These are phyloP conservation scores for Odontocolon sp. DNA, from an alignment of 2,888 invertebrate species.

Conservation along the genomic window DNA sequence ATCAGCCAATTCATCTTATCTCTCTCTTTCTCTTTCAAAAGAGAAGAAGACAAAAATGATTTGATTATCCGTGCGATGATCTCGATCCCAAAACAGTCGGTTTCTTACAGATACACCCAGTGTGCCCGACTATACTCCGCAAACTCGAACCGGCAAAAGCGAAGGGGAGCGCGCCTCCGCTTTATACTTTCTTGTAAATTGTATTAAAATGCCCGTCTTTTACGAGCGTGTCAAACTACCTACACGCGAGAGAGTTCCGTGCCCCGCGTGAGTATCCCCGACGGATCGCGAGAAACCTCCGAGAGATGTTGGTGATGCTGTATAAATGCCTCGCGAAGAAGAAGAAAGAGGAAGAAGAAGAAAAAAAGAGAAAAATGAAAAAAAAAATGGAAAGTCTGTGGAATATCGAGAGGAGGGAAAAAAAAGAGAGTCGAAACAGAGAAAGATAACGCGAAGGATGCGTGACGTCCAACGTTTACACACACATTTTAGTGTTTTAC, in stretches of 20 bases:
- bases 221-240: slow-evolving; percentile 80
- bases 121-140: neutral
- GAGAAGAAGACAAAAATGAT: too few species aligned
- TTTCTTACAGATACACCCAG: slow-evolving; percentile 35
- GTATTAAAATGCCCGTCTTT: slow-evolving; percentile 80
- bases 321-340: slow-evolving; percentile 39
- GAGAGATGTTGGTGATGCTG: slow-evolving; percentile 6
- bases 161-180: slow-evolving; percentile 45
- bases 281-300: slow-evolving; percentile 11
- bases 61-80: neutral
- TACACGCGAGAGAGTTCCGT: slow-evolving; percentile 67
- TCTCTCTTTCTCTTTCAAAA: too few species aligned
- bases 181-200: slow-evolving; percentile 80
- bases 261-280: slow-evolving; percentile 17
- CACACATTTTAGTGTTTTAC: slow-evolving; percentile 32
- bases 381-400: slow-evolving; percentile 1
- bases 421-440: slow-evolving; percentile 10
- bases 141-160: slow-evolving; percentile 4
- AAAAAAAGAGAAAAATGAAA: slow-evolving; percentile 9
- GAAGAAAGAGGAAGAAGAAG: slow-evolving; percentile 54
- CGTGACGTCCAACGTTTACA: slow-evolving; percentile 19
- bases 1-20: too few species aligned
- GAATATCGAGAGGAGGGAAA: slow-evolving; percentile 11
- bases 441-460: slow-evolving; percentile 31
- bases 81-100: neutral